Evolutionary conservation across 2,797 vertebrate genomes (phyloP), one percentile per base, ranked within the genome.

Genomic region (Acanthis flammea): DNA sequence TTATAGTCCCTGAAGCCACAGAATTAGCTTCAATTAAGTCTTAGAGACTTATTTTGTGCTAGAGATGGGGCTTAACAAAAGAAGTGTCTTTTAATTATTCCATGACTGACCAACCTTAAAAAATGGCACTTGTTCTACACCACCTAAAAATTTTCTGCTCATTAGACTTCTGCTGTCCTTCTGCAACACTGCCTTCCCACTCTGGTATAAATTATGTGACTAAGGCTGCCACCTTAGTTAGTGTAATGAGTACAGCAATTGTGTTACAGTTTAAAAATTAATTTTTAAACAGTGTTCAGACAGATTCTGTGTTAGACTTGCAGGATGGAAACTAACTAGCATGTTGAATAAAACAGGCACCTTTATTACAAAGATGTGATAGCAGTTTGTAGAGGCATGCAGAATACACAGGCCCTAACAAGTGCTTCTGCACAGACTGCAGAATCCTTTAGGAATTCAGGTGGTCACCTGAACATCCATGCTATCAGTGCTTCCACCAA

Each of bases 331-430:
- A 14, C 24, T 48, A 22, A 42, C 17, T 55, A 67, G 37, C 31
- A 28, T 10, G 6, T 30, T 61, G 60, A 83, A 6, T 54, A 24
- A 70, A 71, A 30, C 5, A 3, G n/a, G 12, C 6, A 5, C 67
- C 19, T 48, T 51, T 42, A 6, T 62, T 21, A 22, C 0, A 0
- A 27, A 70, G 47, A 30, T 11, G 10, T 7, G 24, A 14, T 18
- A 21, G 54, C 22, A 25, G 54, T 54, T 61, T 16, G 13, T 30
- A 21, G 35, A 35, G 71, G 14, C 22, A 16, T 4, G 28, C 15
- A 18, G 39, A 68, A 63, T 24, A 18, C 30, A 35, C 23, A 11
- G 7, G 11, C 23, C 0, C 0, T 35, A 48, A 35, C 0, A 0
- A 78, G 33, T 53, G 51, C 47, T 75, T 50, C 62, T 78, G 63